Evolutionary conservation across 2,113 vertebrate genomes (phyloP), one percentile per base, ranked within the genome.

Genomic region (Chlamydotis undulata): DNA sequence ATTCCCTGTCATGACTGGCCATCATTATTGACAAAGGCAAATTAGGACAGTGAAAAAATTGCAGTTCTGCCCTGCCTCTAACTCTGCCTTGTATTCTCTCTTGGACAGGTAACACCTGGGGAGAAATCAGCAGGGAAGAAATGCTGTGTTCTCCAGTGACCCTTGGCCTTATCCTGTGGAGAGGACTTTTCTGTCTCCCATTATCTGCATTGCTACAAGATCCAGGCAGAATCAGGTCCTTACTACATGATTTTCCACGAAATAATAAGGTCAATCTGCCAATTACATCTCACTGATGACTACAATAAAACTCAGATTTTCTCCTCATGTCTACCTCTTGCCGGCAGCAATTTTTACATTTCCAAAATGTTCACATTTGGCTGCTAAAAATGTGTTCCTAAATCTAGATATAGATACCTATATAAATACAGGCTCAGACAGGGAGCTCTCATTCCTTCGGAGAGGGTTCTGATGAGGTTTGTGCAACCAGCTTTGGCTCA

Each of bases 251-350:
- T 82, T 85, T 93, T 79, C 53, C 16, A 26, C 64, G 3, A 82
- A 85, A 68, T 82, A 87, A 61, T 77, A 86, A 92, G 23, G 73
- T 84, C 81, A 75, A 6, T 69, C 47, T 78, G 59, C n/a, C 84
- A 68, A 13, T 71, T 56, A 35, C 8, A 50, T 56, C 35, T 76
- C 50, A 43, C 5, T 50, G 49, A 59, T 65, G 19, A 25, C 71
- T 60, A 22, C n/a, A 21, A 43, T 35, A 5, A 77, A 83, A 61
- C 22, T 74, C 23, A 28, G 23, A 35, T 74, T 43, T 91, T 89
- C 33, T 70, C 23, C 41, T 92, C 39, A 12, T 56, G 22, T 67
- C 47, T 55, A 33, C 8, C 29, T 56, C 61, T 91, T 57, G 23
- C 39, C 49, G 91, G 61, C 43, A 82, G 52, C 69, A 87, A 31